phyloP scores from a whole-genome alignment of 2,797 vertebrate genomes.

The Gallinago nigripennis region DNA sequence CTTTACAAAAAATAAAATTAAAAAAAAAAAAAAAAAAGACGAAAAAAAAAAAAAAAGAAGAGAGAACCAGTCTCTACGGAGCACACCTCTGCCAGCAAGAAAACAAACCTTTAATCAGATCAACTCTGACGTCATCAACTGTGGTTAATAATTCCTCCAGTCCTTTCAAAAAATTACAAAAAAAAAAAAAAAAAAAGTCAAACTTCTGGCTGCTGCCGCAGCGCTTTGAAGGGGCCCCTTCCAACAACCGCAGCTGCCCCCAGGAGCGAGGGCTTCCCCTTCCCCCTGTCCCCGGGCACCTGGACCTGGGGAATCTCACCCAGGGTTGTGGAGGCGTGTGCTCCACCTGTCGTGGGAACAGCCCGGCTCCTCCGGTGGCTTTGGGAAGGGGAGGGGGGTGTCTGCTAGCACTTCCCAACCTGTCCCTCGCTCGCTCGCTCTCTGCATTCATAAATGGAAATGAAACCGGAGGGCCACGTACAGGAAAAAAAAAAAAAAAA shows the following conservation, averaged over 20 bases:
- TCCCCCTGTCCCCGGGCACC: background rate
- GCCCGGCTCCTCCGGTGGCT: background rate
- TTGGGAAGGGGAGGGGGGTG: background rate
- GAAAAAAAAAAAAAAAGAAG: slow-evolving; percentile 69
- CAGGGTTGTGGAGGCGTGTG: background rate
- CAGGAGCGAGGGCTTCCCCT: background rate
- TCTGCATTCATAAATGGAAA: slow-evolving; percentile 27
- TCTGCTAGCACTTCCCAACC: background rate
- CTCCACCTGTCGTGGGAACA: slow-evolving; percentile 49
- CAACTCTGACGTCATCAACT: slow-evolving; percentile 63
- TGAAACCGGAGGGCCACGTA: background rate
- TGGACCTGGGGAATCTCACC: background rate
- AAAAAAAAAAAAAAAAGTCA: background rate
- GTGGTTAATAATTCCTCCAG: slow-evolving; percentile 69
- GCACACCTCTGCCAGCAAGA: slow-evolving; percentile 72
- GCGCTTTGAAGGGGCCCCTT: background rate
- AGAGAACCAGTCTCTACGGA: slow-evolving; percentile 72
- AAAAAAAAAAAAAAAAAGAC: slow-evolving; percentile 68
- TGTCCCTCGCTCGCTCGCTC: background rate
- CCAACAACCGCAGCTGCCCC: background rate
- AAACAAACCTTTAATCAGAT: slow-evolving; percentile 75
- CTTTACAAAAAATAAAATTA: slow-evolving; percentile 70
- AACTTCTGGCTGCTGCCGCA: slow-evolving; percentile 3
- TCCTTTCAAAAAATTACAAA: background rate
- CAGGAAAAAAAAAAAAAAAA: background rate